These are phyloP conservation scores for Orchestia grillus DNA, from an alignment of 1,140 invertebrate genomes.

Conservation along the genomic window DNA sequence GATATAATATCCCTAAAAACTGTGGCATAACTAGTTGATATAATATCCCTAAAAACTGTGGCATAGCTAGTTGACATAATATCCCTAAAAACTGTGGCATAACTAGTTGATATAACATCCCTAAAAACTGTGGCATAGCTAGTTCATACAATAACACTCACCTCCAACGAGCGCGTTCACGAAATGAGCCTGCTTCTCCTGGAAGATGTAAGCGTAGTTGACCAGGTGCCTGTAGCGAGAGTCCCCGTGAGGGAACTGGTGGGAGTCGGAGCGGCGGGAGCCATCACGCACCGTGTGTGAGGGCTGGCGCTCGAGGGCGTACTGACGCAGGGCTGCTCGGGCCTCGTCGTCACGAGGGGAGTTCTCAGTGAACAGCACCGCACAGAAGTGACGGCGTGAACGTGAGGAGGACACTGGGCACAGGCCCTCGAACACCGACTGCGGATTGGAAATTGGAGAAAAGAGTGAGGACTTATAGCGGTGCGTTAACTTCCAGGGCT, in stretches of 20 bases:
- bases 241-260: too few relatives aligned
- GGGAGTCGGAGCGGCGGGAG: background rate
- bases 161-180: slow-evolving; percentile 81
- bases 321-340: slow-evolving; percentile 72
- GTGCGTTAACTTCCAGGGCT: too few relatives aligned
- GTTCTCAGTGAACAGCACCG: slow-evolving; percentile 86
- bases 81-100: too few relatives aligned
- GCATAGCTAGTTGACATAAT: too few relatives aligned
- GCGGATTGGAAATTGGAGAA: slow-evolving; percentile 69
- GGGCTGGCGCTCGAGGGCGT: slow-evolving; percentile 70
- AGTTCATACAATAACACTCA: slow-evolving; percentile 48
- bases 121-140: background rate
- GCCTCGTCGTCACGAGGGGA: slow-evolving; percentile 71
- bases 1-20: too few relatives aligned
- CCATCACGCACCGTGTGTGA: slow-evolving; percentile 70
- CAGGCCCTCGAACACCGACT: slow-evolving; percentile 83
- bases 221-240: slow-evolving; percentile 77
- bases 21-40: too few relatives aligned
- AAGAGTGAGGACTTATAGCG: too few relatives aligned
- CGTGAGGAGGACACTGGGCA: slow-evolving; percentile 89
- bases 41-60: too few relatives aligned
- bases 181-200: slow-evolving; percentile 86
- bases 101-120: background rate
- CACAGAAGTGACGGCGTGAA: slow-evolving; percentile 87
- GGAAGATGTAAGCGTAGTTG: slow-evolving; percentile 82